Base-by-base conservation (phyloP, 1,140 invertebrate genomes). In the Drosophila ananassae region DNA sequence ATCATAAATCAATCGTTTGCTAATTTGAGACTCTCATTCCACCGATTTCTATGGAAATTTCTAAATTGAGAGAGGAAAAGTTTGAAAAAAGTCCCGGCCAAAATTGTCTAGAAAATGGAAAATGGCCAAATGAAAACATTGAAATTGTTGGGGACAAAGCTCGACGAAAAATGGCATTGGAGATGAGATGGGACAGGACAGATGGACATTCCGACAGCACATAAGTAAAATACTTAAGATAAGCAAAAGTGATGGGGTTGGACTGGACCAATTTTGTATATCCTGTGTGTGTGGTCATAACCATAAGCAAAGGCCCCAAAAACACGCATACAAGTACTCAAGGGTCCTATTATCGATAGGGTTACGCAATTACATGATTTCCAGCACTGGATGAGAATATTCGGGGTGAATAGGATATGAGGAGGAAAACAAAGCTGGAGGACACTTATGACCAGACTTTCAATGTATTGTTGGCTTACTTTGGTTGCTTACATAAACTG, bases 321-420 rank as follows among this genome's bases (percentile, higher is more conserved):
- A 30, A 55, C 32, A 64, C 64, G 71, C 63, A 69, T 64, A 72
- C 72, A 66, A 79, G 81, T 81, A 90, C 87, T 87, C 87, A 87
- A 77, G 87, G 87, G 87, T 82, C 78, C 87, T 77, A 90, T 90
- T 90, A 90, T 90, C 87, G 83, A 87, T 90, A 90, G 87, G 87
- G 87, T 90, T 90, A 85, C 79, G 87, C 87, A 90, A 90, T 90
- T 90, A 90, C 87, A 87, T 79, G 82, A 75, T 71, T 69, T 10
- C 67, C 67, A 57, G 64, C 51, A 57, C 44, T 17, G 22, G 12
- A 37, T 3, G 10, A n/a, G 34, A 6, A 24, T 10, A 17, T 56
- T 30, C 24, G 73, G 13, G 50, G 60, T 12, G 10, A 37, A 61
- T 52, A 17, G 2, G 46, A 37, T 7, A 47, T 52, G 41, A 37